Conservation (phyloP, 2,888 invertebrate species). For the Bellardia pandia region DNA sequence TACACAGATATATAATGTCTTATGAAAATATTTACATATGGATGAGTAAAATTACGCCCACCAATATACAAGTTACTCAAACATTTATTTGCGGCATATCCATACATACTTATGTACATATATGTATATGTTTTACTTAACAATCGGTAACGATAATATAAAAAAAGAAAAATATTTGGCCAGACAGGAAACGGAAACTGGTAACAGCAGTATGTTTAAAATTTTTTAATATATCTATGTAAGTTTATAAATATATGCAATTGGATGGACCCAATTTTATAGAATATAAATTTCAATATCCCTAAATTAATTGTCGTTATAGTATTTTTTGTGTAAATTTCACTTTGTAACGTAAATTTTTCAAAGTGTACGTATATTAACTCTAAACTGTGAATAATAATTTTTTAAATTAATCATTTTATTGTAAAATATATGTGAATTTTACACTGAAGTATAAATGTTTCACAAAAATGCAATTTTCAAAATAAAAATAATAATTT, state of each 20-base stretch:
- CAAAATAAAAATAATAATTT: too few relatives aligned
- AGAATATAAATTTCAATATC: too few relatives aligned
- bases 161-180: constrained; percentile 19
- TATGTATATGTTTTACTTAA: constrained; percentile 10
- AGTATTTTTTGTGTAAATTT: too few relatives aligned
- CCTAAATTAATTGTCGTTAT: too few relatives aligned
- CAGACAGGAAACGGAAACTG: constrained; percentile 79
- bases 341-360: too few relatives aligned
- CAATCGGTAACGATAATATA: constrained; percentile 34
- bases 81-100: neutral
- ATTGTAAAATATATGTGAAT: neutral
- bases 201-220: constrained; percentile 60
- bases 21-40: constrained; percentile 55
- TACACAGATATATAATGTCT: constrained; percentile 52
- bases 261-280: too few relatives aligned
- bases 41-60: constrained; percentile 11
- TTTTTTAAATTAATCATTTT: too few relatives aligned
- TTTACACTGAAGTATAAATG: neutral
- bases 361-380: too few relatives aligned
- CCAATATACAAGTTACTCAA: neutral
- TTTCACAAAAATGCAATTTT: neutral
- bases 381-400: too few relatives aligned
- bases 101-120: neutral
- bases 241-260: neutral
- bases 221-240: constrained; percentile 7